phyloP scores from a whole-genome alignment of 1,140 invertebrate species.

The Drosophila mojavensis region DNA sequence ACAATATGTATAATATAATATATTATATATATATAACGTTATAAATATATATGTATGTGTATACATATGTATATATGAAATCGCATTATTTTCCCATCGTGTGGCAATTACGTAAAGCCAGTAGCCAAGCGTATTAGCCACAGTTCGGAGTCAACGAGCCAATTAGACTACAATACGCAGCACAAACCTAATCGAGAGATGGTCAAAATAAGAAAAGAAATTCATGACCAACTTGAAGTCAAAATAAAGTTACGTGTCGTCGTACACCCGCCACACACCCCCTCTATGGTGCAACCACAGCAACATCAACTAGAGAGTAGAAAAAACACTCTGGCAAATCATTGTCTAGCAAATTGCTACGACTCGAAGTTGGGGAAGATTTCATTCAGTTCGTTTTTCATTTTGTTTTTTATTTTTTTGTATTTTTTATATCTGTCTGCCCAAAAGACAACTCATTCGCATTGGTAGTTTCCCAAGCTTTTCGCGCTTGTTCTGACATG shows the following conservation, averaged over 20 bases:
- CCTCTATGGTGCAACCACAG: not conserved
- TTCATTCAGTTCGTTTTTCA: constrained; percentile 27
- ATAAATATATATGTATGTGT: too few relatives aligned
- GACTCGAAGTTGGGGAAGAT: constrained; percentile 46
- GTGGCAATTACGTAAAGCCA: constrained; percentile 40
- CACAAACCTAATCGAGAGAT: constrained; percentile 33
- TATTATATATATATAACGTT: not conserved
- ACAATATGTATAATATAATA: not conserved
- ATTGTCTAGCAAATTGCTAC: constrained; percentile 66
- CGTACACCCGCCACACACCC: not conserved
- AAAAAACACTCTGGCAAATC: constrained; percentile 59
- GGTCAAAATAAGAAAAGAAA: constrained; percentile 28
- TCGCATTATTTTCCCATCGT: constrained; percentile 50
- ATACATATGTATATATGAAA: not conserved
- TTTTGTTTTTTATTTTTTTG: constrained; percentile 6
- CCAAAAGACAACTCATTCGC: constrained; percentile 50
- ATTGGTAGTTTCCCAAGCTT: constrained; percentile 53
- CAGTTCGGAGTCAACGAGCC: constrained; percentile 24
- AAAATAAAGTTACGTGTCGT: constrained; percentile 33
- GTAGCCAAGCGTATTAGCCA: constrained; percentile 35
- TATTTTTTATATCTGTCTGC: constrained; percentile 47
- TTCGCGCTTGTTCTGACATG: constrained; percentile 20
- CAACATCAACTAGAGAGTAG: not conserved
- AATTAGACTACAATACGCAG: constrained; percentile 37
- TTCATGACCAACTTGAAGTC: constrained; percentile 28